A percentile compares a stretch with the other conserved stretches of the same genome.
Evolutionary conservation across 2,797 vertebrate genomes (phyloP).

Genomic region (Myotis pilosus): DNA sequence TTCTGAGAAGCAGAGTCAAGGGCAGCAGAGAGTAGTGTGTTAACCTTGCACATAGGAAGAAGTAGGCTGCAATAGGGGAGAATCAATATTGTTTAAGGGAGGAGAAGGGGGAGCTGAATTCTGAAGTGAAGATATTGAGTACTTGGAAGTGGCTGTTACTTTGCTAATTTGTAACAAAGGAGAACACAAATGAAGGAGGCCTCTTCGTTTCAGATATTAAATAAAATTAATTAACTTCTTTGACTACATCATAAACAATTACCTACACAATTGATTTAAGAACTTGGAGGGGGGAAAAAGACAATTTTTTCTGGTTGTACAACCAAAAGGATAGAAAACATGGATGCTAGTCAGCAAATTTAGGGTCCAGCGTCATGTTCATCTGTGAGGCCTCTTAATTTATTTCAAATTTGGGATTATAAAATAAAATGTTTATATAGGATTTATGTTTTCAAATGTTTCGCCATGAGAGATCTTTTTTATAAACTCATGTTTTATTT

Average conservation of each 20-base stretch:
- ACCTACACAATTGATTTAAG: slow-evolving; percentile 29
- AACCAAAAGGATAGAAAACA: background rate
- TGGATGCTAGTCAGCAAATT: background rate
- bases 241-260: slow-evolving; percentile 55
- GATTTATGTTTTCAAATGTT: background rate
- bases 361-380: background rate
- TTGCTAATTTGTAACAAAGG: slow-evolving; percentile 50
- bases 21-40: background rate
- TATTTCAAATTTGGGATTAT: background rate
- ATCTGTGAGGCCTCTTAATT: background rate
- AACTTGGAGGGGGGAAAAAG: background rate
- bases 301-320: background rate
- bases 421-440: background rate
- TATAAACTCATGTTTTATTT: background rate
- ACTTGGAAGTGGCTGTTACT: slow-evolving; percentile 3
- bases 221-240: slow-evolving; percentile 65
- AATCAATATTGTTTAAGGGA: slow-evolving; percentile 27
- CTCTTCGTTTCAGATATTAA: slow-evolving; percentile 55
- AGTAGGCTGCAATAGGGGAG: background rate
- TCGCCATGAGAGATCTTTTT: background rate
- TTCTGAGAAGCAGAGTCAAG: background rate
- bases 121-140: slow-evolving; percentile 47
- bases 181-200: background rate
- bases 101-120: background rate
- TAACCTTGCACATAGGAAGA: background rate